Conservation (phyloP, 2,888 invertebrate genomes). For the Xestia sexstrigata region DNA sequence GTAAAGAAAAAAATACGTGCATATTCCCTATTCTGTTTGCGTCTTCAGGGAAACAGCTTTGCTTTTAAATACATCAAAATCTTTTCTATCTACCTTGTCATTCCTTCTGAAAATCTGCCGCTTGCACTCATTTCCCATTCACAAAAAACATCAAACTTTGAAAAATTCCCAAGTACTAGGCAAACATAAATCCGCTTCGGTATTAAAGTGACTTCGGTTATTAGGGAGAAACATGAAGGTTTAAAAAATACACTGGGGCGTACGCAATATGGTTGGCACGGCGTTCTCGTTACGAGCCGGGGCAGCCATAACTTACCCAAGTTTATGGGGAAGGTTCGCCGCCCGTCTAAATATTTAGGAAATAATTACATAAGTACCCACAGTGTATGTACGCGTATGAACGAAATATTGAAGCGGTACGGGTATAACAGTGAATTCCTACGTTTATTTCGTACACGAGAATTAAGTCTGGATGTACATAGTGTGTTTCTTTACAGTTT, state of each 20-base stretch:
- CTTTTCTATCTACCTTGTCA: no score
- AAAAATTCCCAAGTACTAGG: conserved; percentile 43
- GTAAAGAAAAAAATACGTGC: no score
- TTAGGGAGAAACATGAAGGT: conserved; percentile 66
- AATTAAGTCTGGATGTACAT: conserved; percentile 42
- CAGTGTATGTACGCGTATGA: conserved; percentile 60
- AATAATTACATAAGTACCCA: conserved; percentile 80
- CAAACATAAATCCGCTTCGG: conserved; percentile 58
- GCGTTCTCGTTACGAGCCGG: conserved; percentile 72
- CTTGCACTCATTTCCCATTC: neutral
- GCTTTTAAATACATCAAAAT: neutral
- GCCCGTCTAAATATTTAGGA: conserved; percentile 82
- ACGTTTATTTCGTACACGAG: conserved; percentile 43
- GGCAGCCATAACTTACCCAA: conserved; percentile 77
- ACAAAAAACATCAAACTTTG: neutral
- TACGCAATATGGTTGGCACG: conserved; percentile 68
- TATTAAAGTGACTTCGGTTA: conserved; percentile 66
- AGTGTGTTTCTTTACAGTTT: conserved; percentile 45
- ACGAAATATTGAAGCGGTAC: conserved; percentile 65
- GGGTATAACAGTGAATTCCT: conserved; percentile 53
- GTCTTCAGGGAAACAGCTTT: neutral
- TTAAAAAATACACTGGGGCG: conserved; percentile 68
- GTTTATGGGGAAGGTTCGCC: conserved; percentile 78
- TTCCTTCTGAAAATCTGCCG: neutral
- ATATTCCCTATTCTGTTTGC: neutral